Conservation (phyloP, 2,888 invertebrate genomes). For the Hydroisotoma schaefferi region DNA sequence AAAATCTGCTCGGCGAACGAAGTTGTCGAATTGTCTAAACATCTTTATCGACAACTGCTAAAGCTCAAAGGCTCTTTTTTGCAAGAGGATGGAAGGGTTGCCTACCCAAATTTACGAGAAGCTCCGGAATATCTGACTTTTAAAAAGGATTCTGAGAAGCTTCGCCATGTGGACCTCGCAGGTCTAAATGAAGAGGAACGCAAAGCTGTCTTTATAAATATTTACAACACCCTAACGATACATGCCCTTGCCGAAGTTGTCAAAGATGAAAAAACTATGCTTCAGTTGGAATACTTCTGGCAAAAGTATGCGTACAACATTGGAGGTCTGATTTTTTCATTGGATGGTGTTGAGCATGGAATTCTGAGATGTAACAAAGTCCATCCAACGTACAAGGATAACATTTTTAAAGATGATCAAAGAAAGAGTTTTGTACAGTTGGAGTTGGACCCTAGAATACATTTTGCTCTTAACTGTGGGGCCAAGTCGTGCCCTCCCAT, state of each 20-base stretch:
- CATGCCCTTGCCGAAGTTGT: conserved; percentile 51
- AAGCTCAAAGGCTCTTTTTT: conserved; percentile 41
- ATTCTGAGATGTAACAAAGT: conserved; percentile 52
- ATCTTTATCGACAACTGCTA: conserved; percentile 24
- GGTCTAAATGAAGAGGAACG: conserved; percentile 24
- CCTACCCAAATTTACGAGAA: conserved; percentile 30
- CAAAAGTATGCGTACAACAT: conserved; percentile 52
- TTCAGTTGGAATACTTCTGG: conserved; percentile 53
- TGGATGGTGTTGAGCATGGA: conserved; percentile 55
- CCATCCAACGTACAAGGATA: conserved; percentile 51
- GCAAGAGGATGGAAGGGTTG: conserved; percentile 34
- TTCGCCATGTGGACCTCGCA: conserved; percentile 26
- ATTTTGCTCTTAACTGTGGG: conserved; percentile 54
- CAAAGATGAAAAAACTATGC: conserved; percentile 50
- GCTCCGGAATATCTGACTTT: conserved; percentile 32
- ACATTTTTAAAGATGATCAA: conserved; percentile 51
- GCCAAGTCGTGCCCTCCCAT: conserved; percentile 50
- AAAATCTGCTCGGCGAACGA: neutral
- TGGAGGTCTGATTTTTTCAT: conserved; percentile 50
- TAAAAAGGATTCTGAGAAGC: conserved; percentile 24
- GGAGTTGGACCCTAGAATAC: conserved; percentile 52
- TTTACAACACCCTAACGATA: conserved; percentile 53
- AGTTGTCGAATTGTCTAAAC: conserved; percentile 22
- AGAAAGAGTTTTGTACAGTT: conserved; percentile 50
- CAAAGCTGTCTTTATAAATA: conserved; percentile 49